phyloP scores from a whole-genome alignment of 2,113 vertebrate genomes.

The Pardalotus punctatus region DNA sequence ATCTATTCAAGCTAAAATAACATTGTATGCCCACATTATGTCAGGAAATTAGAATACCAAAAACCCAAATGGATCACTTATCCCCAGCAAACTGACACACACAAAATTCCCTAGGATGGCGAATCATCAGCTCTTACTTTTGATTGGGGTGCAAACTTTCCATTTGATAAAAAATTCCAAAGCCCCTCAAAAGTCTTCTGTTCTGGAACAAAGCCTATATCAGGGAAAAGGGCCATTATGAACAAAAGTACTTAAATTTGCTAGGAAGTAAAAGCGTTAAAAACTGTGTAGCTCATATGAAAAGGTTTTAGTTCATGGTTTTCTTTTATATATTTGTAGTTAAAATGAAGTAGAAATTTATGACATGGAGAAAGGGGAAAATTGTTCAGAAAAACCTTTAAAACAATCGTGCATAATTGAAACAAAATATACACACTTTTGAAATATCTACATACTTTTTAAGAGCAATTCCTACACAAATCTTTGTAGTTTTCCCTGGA shows the following conservation, averaged over 20 bases:
- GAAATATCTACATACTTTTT: not conserved
- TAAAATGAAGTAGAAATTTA: not conserved
- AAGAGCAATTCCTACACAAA: not conserved
- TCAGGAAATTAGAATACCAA: not conserved
- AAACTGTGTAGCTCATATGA: not conserved
- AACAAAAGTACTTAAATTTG: not conserved
- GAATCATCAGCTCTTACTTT: not conserved
- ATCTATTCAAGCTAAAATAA: not conserved
- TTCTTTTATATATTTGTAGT: not conserved
- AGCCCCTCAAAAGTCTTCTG: not conserved
- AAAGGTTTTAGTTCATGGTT: not conserved
- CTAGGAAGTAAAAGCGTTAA: not conserved
- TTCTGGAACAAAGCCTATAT: not conserved
- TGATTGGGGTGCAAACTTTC: not conserved
- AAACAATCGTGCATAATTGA: not conserved
- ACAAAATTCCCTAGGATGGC: not conserved
- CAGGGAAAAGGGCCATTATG: not conserved
- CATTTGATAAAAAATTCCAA: not conserved
- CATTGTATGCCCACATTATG: not conserved
- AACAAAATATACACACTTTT: not conserved
- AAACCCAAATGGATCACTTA: not conserved
- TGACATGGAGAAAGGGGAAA: not conserved
- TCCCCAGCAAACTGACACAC: not conserved
- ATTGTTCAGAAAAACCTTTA: not conserved
- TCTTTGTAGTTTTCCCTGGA: not conserved